Evolutionary conservation across 2,797 vertebrate genomes (phyloP).

Genomic region (Otolemur crassicaudatus): DNA sequence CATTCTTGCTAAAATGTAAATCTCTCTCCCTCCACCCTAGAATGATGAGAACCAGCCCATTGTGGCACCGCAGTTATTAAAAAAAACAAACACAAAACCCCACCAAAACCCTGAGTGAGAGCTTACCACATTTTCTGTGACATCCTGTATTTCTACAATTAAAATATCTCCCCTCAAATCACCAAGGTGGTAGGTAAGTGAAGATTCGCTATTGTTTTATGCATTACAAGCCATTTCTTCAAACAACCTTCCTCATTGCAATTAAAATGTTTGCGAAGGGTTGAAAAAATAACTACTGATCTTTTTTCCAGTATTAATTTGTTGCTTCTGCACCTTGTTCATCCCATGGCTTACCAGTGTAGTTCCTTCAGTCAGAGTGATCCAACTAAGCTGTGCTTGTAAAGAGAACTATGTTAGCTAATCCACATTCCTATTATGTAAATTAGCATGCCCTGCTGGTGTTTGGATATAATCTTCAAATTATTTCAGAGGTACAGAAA

Average conservation of each 20-base stretch:
- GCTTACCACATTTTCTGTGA: neutral
- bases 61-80: neutral
- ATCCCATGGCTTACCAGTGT: neutral
- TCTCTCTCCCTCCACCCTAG: no score
- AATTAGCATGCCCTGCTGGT: neutral
- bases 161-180: neutral
- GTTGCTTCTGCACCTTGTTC: neutral
- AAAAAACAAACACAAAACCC: neutral
- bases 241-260: neutral
- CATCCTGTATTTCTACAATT: neutral
- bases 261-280: neutral
- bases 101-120: neutral
- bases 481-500: neutral
- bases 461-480: neutral
- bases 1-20: neutral
- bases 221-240: neutral
- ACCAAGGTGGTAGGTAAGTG: neutral
- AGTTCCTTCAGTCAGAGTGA: neutral
- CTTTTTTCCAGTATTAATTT: neutral
- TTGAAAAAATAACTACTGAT: neutral
- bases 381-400: neutral
- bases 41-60: neutral
- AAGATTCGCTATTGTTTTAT: neutral
- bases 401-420: neutral
- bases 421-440: neutral